Evolutionary conservation across 1,140 invertebrate species (phyloP), one percentile per base, ranked within the genome.

Genomic region (Orius insidiosus): DNA sequence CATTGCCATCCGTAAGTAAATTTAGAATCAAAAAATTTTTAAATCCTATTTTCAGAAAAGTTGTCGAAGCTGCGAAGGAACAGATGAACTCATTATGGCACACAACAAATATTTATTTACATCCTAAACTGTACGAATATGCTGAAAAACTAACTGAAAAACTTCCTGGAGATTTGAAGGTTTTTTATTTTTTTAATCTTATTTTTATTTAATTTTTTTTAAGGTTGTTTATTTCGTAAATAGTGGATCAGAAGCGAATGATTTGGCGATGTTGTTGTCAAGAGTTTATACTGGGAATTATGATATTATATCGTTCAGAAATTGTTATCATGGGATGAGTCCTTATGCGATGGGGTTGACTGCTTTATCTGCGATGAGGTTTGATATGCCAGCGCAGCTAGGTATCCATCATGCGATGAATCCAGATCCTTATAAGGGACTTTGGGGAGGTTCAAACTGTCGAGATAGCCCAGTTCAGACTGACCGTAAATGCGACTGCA

Each of bases 241-340:
- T 59, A 95, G 88, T 59, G 93, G 94, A 0, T 92, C 88, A 5
- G 94, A 98, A 68, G 93, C 94, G 0, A 98, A 96, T 62, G 94
- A 98, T 60, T 64, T 98, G 33, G 93, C 93, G 0, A 69, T 92
- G 48, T 57, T 90, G 9, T 71, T 98, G 64, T 83, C 92, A 0
- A 44, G 53, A 36, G 33, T 48, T 8, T 75, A 89, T 58, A 95
- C 92, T 0, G 75, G 78, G 3, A 75, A 83, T 49, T 78, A 76
- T 56, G 87, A 96, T 54, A 70, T 94, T 4, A 64, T 98, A 13
- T 84, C 87, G 0, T 65, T 97, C 7, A 76, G 81, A 55, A 90
- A 89, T 64, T 69, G 71, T 34, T 97, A 93, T 60, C 89, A 97
- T 60, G 94, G 94, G 8, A 80, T 81, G 62, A 88, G 81, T 39